These are phyloP conservation scores for Atopsyche davidsoni DNA, from an alignment of 1,140 invertebrate species.

Conservation along the genomic window DNA sequence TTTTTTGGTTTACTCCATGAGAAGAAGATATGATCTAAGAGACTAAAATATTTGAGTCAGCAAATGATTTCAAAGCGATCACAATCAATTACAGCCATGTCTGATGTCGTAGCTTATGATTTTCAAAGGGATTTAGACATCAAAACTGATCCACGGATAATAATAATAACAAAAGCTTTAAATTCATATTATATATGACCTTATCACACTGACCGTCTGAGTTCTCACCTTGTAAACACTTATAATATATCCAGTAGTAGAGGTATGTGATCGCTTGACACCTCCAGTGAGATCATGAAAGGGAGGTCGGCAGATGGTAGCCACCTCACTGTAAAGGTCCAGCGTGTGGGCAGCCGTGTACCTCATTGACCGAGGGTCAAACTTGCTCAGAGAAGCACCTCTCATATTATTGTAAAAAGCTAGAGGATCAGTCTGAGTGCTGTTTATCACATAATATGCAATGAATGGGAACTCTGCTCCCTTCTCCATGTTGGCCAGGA, in stretches of 20 bases:
- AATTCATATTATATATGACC: no score
- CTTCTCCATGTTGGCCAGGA: conserved; percentile 82
- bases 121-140: no score
- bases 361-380: conserved; percentile 70
- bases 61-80: no score
- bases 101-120: no score
- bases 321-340: conserved; percentile 82
- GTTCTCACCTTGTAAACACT: conserved; percentile 79
- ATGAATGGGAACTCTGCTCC: conserved; percentile 88
- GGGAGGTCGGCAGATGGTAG: conserved; percentile 81
- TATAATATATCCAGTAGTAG: conserved; percentile 82
- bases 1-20: no score
- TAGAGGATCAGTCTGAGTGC: conserved; percentile 71
- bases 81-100: no score
- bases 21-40: no score
- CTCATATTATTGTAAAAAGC: conserved; percentile 79
- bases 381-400: conserved; percentile 71
- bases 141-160: no score
- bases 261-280: conserved; percentile 66
- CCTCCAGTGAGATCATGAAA: conserved; percentile 66
- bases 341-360: conserved; percentile 81
- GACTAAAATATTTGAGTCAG: no score
- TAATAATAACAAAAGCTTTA: no score
- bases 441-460: conserved; percentile 84
- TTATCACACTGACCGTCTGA: no score